Evolutionary conservation across 2,888 invertebrate genomes (phyloP), one percentile per base, ranked within the genome.

Genomic region (Drosophila atripex): DNA sequence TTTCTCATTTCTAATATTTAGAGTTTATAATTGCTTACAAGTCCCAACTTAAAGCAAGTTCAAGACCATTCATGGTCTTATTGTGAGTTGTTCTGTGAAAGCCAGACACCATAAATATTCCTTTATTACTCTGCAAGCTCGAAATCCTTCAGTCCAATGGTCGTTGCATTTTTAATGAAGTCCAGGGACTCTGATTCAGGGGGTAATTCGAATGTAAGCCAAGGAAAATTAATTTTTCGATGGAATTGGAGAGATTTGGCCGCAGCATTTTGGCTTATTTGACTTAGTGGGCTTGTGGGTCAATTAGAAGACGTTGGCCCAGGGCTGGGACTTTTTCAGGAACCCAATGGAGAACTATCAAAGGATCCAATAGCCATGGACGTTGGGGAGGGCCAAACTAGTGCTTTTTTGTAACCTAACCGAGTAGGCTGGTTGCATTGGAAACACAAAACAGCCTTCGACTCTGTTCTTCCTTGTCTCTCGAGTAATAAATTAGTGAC

Each of bases 141-240:
- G 11, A 23, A 46, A 25, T 38, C 23, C 38, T 63, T 55, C 21
- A 53, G 11, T 32, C 41, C 32, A 43, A 51, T 50, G 52, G 53
- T 72, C 66, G 70, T 66, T 76, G 59, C 75, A 76, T 78, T 74
- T 66, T 50, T 66, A 78, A 75, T 69, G 75, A 75, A 73, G 46
- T 38, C 47, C 52, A 25, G 9, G 25, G 14, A 28, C 23, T 28
- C 45, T 12, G 12, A 50, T 16, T 53, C n/a, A 18, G 25, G 46
- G 41, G 55, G 75, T 79, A 82, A 85, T 85, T 85, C 83, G 65
- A 71, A 80, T 85, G 59, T 86, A 80, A 80, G 71, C 83, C 80
- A 74, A 74, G 75, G 63, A 64, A 64, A 64, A 64, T 64, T 64
- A 64, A 64, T 64, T 64, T 64, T 64, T 64, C 35, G 18, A 30